Percentiles rank a stretch among this genome's conserved stretches.
These are phyloP conservation scores for Syngnathus floridae DNA, from an alignment of 2,113 vertebrate species.

Conservation along the genomic window DNA sequence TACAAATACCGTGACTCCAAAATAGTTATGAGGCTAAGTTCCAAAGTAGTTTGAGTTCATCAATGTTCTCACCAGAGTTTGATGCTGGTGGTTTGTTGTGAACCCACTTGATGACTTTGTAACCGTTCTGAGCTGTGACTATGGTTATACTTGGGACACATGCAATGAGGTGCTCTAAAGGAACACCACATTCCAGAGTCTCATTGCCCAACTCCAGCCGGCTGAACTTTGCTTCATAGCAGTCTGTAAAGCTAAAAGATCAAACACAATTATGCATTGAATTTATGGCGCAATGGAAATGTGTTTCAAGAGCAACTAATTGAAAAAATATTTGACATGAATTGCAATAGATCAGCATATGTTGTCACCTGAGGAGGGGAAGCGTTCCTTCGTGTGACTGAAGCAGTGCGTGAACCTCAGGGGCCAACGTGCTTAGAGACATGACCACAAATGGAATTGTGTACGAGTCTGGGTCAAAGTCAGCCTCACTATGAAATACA, in stretches of 20 bases:
- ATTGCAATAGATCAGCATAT: neutral
- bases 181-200: conserved; percentile 75
- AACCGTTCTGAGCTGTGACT: conserved; percentile 88
- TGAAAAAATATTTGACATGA: neutral
- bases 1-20: neutral
- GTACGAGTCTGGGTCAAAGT: conserved; percentile 93
- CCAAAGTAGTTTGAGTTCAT: neutral
- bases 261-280: neutral
- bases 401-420: conserved; percentile 88
- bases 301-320: neutral
- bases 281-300: neutral
- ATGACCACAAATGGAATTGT: conserved; percentile 87
- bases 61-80: conserved; percentile 72
- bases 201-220: conserved; percentile 76
- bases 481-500: conserved; percentile 76
- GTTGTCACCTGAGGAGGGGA: conserved; percentile 84
- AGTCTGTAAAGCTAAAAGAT: conserved; percentile 84
- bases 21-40: neutral
- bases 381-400: conserved; percentile 93
- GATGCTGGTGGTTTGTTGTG: conserved; percentile 91
- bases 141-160: conserved; percentile 91
- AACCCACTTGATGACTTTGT: conserved; percentile 97
- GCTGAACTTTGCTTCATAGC: conserved; percentile 84
- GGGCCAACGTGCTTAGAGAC: conserved; percentile 84
- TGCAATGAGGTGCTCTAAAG: conserved; percentile 91